Evolutionary conservation across 2,797 vertebrate species (phyloP).

Genomic region (Labeo calbasu): DNA sequence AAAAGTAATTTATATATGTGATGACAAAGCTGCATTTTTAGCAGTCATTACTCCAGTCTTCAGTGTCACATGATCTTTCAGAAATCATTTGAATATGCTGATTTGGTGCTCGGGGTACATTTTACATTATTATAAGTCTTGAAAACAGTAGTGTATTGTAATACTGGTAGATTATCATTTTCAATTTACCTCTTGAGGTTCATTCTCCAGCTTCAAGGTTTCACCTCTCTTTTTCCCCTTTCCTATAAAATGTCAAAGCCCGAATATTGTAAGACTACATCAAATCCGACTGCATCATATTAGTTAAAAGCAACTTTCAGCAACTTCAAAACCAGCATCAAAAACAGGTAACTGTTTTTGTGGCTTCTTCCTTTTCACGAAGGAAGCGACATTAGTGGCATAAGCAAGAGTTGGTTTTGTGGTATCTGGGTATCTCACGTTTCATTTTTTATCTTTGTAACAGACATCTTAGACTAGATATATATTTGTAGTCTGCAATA

Average conservation of each 20-base stretch:
- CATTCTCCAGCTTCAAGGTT: conserved; percentile 94
- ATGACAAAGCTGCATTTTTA: neutral
- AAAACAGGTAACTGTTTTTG: neutral
- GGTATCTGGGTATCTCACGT: neutral
- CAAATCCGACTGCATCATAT: neutral
- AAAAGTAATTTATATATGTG: neutral
- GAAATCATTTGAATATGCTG: neutral
- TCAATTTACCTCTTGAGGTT: conserved; percentile 92
- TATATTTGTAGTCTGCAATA: conserved; percentile 44
- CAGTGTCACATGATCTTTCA: neutral
- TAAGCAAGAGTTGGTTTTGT: neutral
- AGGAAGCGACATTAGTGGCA: conserved; percentile 29
- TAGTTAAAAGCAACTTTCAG: neutral
- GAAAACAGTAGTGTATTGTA: neutral
- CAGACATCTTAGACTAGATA: neutral
- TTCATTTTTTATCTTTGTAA: neutral
- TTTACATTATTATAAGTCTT: neutral
- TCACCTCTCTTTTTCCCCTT: conserved; percentile 94
- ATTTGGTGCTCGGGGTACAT: neutral
- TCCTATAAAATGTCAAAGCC: conserved; percentile 73
- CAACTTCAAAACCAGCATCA: neutral
- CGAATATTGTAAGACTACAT: neutral
- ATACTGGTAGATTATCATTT: neutral
- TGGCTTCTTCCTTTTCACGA: conserved; percentile 8
- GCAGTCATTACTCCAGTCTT: neutral